Evolutionary conservation across 2,888 invertebrate genomes (phyloP), one percentile per base, ranked within the genome.

Genomic region (Drosophila pseudotakahashii): DNA sequence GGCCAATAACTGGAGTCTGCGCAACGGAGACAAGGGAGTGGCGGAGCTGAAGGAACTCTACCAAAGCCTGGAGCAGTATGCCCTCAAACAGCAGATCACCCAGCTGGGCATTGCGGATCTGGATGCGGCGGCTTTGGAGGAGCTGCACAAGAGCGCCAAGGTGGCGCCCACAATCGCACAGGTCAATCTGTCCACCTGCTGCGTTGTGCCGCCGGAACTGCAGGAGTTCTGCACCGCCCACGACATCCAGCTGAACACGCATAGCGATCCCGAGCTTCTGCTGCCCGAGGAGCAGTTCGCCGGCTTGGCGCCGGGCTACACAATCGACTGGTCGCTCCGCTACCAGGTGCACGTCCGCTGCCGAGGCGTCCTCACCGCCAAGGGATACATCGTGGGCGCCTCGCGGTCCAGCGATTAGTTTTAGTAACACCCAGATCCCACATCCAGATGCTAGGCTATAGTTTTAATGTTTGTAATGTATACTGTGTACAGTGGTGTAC

Each of bases 221-320:
- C 96, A 97, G 91, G 94, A 95, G 75, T 99, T 97, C 93, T 98
- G 99, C 73, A 96, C 96, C 82, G 95, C 96, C 76, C 95, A 98
- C 86, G 97, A 97, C 88, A 96, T 99, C 71, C 98, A 98, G 90
- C 93, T 99, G 41, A 93, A 99, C 26, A 99, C 99, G 0, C 99
- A 99, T 91, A 98, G 97, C 87, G 99, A 99, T 92, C 97, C 98
- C 0, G 95, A 95, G 89, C 76, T 91, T 45, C 68, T 90, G 66
- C 93, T 94, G 37, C 91, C 93, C 61, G 93, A 94, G 19, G 94
- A 93, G 67, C 93, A 94, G 19, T 93, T 96, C 0, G 26, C 63
- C 4, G 61, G 60, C n/a, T 92, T 93, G 0, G 92, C 93, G 13
- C 93, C 92, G 0, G 93, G 93, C 72, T 91, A 93, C 66, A 92